These are phyloP conservation scores for Serilophus lunatus DNA, from an alignment of 2,113 vertebrate genomes.

Conservation along the genomic window DNA sequence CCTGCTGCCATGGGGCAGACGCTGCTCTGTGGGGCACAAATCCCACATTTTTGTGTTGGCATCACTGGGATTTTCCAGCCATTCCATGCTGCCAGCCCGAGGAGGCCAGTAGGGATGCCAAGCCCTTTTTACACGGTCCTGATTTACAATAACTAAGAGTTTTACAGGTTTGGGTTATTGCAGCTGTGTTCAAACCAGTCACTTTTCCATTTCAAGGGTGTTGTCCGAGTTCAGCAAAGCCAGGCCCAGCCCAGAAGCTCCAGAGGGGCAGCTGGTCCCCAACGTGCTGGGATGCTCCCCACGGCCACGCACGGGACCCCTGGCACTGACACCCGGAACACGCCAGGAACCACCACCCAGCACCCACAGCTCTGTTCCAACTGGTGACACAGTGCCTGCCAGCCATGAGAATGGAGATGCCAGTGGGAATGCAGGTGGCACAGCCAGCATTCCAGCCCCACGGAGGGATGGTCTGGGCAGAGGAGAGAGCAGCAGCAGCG, in stretches of 20 bases:
- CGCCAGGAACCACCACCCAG: rapidly evolving
- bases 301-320: rapidly evolving
- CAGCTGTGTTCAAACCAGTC: rapidly evolving
- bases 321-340: rapidly evolving
- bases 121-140: not conserved
- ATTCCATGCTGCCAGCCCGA: rapidly evolving
- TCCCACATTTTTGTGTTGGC: not conserved
- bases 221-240: constrained; percentile 72
- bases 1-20: rapidly evolving
- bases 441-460: rapidly evolving
- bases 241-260: constrained; percentile 17
- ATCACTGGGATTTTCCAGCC: not conserved
- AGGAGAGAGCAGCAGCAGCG: not conserved
- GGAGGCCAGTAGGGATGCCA: not conserved
- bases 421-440: rapidly evolving
- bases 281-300: not conserved
- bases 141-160: rapidly evolving
- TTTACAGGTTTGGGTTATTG: not conserved
- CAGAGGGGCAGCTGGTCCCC: not conserved
- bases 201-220: constrained; percentile 48
- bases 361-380: rapidly evolving
- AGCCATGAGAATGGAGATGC: rapidly evolving
- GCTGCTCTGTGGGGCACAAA: not conserved
- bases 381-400: rapidly evolving
- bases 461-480: rapidly evolving